Conservation (phyloP, 2,113 vertebrate genomes). For the Crotalus viridis region DNA sequence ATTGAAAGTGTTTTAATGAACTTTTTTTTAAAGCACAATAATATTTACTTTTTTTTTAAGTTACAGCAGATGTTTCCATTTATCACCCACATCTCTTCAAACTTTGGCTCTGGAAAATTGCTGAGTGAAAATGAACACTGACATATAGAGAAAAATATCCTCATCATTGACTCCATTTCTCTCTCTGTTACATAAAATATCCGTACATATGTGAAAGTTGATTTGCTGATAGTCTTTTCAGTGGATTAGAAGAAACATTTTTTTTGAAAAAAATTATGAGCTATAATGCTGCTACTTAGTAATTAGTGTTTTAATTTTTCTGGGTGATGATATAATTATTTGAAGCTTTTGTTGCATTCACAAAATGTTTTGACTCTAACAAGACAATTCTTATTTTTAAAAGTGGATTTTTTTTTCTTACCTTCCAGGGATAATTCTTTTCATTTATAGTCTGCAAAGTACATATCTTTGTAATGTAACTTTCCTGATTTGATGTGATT, state of each 20-base stretch:
- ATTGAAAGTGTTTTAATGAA: conserved; percentile 56
- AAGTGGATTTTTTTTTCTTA: neutral
- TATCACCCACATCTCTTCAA: conserved; percentile 62
- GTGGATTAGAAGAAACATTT: conserved; percentile 70
- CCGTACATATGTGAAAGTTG: conserved; percentile 54
- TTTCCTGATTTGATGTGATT: neutral
- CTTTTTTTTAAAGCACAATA: conserved; percentile 45
- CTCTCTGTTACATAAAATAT: conserved; percentile 55
- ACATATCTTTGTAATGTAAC: neutral
- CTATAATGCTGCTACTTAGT: conserved; percentile 25
- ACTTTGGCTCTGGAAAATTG: conserved; percentile 57
- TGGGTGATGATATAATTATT: conserved; percentile 20
- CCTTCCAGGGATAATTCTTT: neutral
- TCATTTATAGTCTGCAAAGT: neutral
- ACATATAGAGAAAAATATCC: conserved; percentile 58
- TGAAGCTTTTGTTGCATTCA: neutral
- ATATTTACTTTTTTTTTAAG: conserved; percentile 56
- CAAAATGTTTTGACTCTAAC: conserved; percentile 37
- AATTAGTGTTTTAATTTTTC: conserved; percentile 17
- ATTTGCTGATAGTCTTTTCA: conserved; percentile 64
- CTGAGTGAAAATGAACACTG: conserved; percentile 55
- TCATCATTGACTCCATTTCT: conserved; percentile 37
- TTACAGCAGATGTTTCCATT: conserved; percentile 65
- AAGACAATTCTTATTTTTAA: neutral
- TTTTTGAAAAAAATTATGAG: conserved; percentile 27